Evolutionary conservation across 2,888 invertebrate genomes (phyloP), one percentile per base, ranked within the genome.

Genomic region (Melipona bicolor): DNA sequence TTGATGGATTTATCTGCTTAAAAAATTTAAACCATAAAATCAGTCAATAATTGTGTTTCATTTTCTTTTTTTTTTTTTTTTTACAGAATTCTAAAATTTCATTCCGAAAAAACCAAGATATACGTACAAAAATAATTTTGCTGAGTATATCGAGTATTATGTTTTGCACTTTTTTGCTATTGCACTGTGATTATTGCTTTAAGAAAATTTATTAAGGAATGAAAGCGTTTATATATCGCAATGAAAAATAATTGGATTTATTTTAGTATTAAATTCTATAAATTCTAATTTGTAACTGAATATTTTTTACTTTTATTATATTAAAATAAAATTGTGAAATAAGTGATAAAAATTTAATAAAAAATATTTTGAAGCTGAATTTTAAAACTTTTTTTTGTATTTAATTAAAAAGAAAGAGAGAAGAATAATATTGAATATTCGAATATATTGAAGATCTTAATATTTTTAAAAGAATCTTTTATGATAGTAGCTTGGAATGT

Each of bases 381-480:
- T n/a, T n/a, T 2, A n/a, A n/a, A 59, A n/a, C 15, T 59, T 56
- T n/a, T 5, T 59, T n/a, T 59, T n/a, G 5, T 59, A 15, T n/a
- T n/a, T n/a, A n/a, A n/a, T n/a, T 2, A 59, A n/a, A 4, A n/a
- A 43, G 43, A 43, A 43, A 43, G 9, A 59, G n/a, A 59, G n/a
- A n/a, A n/a, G n/a, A 56, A n/a, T 15, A 56, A n/a, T n/a, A n/a
- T 56, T 5, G n/a, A 15, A 5, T n/a, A n/a, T 15, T 56, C 5
- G 15, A 56, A 56, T 56, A 56, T 56, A n/a, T 56, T 56, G 56
- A n/a, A 59, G n/a, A 59, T 59, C n/a, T 59, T 59, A 59, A 59
- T 59, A n/a, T 15, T 59, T 59, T 59, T 13, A n/a, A 56, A 56
- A 13, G 15, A n/a, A n/a, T 4, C 56, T 56, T 56, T 4, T 27